Percentiles rank a stretch among this genome's conserved stretches.
phyloP scores from a whole-genome alignment of 1,140 invertebrate species.

The Drosophila murphyi region DNA sequence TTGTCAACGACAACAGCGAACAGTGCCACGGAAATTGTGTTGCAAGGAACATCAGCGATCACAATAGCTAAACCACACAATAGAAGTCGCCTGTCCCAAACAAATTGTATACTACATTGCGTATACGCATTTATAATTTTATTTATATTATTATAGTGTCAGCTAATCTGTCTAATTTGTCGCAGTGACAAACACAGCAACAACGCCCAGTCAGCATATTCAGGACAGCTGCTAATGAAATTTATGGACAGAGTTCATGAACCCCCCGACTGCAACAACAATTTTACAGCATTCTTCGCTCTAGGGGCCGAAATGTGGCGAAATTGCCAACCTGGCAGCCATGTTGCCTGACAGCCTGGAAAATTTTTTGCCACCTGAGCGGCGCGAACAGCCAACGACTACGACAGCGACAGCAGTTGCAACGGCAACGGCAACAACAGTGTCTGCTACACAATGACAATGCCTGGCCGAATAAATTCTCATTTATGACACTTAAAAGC shows the following conservation, averaged over 20 bases:
- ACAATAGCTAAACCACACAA: conserved; percentile 34
- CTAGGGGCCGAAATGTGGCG: conserved; percentile 32
- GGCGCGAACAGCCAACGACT: conserved; percentile 40
- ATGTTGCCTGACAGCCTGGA: conserved; percentile 40
- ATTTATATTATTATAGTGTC: conserved; percentile 27
- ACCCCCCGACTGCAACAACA: conserved; percentile 31
- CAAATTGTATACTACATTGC: conserved; percentile 43
- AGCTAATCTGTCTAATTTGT: conserved; percentile 64
- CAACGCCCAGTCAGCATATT: neutral
- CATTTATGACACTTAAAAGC: conserved; percentile 82
- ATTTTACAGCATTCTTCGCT: conserved; percentile 28
- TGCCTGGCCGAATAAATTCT: conserved; percentile 79
- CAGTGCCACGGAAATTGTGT: conserved; percentile 60
- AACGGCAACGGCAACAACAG: neutral
- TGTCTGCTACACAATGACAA: conserved; percentile 68
- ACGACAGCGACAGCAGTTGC: neutral
- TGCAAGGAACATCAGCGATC: conserved; percentile 14
- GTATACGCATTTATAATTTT: conserved; percentile 76
- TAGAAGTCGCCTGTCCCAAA: neutral
- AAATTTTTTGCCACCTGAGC: conserved; percentile 75
- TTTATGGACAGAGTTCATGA: conserved; percentile 77
- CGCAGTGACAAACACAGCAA: conserved; percentile 30
- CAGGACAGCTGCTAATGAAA: conserved; percentile 74
- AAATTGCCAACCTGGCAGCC: conserved; percentile 48
- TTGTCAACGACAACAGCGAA: conserved; percentile 41